Evolutionary conservation across 2,888 invertebrate genomes (phyloP), one percentile per base, ranked within the genome.

Genomic region (Aethes cnicana): DNA sequence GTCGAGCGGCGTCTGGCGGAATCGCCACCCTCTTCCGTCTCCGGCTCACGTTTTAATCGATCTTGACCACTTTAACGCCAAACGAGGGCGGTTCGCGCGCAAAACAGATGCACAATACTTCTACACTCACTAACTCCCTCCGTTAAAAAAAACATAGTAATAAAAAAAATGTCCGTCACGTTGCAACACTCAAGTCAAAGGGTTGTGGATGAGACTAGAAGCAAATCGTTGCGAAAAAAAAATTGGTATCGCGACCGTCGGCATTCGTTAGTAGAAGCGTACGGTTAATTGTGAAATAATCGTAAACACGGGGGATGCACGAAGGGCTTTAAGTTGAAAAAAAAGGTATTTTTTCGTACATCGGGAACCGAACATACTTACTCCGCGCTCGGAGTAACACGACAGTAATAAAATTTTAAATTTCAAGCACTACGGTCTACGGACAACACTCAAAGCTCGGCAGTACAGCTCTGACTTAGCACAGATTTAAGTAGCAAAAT

Each of bases 31-130:
- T 85, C 87, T 77, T 76, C 78, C 63, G 55, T 68, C 64, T 74
- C 82, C 86, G 81, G 83, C 86, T 82, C 87, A 69, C 72, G 66
- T 64, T n/a, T n/a, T n/a, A n/a, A n/a, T n/a, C n/a, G n/a, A n/a
- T n/a, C n/a, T n/a, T n/a, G n/a, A n/a, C n/a, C n/a, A n/a, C n/a
- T n/a, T n/a, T n/a, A n/a, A n/a, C n/a, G n/a, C n/a, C 17, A 37
- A 37, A 55, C 28, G 21, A 25, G n/a, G n/a, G n/a, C n/a, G n/a
- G 42, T 47, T 64, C 77, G 77, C 85, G 81, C 87, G 84, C 66
- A 77, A 79, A 78, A 64, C 59, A 77, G 89, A 89, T 89, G 89
- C 89, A 89, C 89, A 89, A 89, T 88, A 89, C 88, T 87, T 76
- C 66, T 72, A 74, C 70, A 74, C 56, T 49, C 43, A 54, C 75